Evolutionary conservation across 2,888 invertebrate genomes (phyloP).

Genomic region (Drosophila anceps): DNA sequence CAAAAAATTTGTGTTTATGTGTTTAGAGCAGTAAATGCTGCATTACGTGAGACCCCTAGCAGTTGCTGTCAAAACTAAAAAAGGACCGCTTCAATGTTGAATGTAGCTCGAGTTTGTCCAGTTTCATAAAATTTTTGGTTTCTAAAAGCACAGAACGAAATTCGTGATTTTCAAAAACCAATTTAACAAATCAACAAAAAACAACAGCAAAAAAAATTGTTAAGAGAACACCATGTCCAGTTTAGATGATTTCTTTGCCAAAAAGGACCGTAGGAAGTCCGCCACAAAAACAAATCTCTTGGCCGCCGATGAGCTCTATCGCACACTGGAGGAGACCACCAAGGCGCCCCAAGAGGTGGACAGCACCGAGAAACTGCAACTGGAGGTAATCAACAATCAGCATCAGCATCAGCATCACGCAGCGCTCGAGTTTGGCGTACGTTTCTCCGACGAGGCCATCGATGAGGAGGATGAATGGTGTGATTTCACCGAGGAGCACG

Average conservation of each 20-base stretch:
- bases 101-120: constrained; percentile 6
- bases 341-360: constrained; percentile 32
- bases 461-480: constrained; percentile 63
- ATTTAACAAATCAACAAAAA: constrained; percentile 12
- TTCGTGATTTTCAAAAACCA: constrained; percentile 50
- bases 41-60: neutral
- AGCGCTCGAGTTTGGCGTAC: constrained; percentile 37
- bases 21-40: neutral
- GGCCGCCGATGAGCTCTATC: constrained; percentile 66
- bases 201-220: neutral
- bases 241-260: constrained; percentile 75
- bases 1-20: neutral
- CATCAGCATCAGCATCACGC: neutral
- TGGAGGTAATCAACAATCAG: constrained; percentile 10
- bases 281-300: constrained; percentile 57
- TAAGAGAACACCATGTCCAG: constrained; percentile 44
- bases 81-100: neutral
- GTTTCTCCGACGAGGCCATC: constrained; percentile 33
- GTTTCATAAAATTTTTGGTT: constrained; percentile 56
- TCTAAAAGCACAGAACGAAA: constrained; percentile 53
- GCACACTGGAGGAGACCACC: constrained; percentile 60
- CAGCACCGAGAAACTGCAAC: constrained; percentile 20
- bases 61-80: constrained; percentile 27
- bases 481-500: constrained; percentile 62
- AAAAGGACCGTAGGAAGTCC: constrained; percentile 63